Conservation (phyloP, 2,113 vertebrate genomes). For the Pelodiscus sinensis region DNA sequence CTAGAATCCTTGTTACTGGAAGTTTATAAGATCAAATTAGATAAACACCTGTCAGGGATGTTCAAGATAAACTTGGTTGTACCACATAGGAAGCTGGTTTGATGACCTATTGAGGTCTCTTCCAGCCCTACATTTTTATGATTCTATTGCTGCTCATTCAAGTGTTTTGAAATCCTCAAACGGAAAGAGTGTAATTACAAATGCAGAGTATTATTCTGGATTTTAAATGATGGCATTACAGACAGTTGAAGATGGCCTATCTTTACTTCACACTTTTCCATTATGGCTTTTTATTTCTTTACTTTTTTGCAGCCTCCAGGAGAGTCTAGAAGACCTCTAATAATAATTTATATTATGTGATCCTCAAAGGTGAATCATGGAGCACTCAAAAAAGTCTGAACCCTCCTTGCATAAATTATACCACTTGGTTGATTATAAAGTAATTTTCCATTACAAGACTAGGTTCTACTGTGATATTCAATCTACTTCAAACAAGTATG, state of each 20-base stretch:
- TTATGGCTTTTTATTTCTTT: neutral
- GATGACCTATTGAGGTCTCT: neutral
- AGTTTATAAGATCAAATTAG: neutral
- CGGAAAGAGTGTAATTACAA: neutral
- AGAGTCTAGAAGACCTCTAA: neutral
- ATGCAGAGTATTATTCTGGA: neutral
- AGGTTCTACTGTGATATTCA: constrained; percentile 32
- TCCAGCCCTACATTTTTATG: neutral
- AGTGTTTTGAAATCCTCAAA: neutral
- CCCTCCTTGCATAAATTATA: constrained; percentile 13
- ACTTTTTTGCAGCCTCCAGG: neutral
- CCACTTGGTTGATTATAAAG: constrained; percentile 18
- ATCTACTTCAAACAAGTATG: neutral
- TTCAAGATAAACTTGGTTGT: neutral
- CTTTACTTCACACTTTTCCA: neutral
- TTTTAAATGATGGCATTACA: neutral
- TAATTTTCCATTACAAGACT: constrained; percentile 29
- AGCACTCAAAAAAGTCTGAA: neutral
- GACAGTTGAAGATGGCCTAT: neutral
- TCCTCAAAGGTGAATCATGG: neutral
- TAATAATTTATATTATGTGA: neutral
- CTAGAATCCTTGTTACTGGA: neutral
- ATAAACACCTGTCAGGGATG: neutral
- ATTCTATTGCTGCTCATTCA: neutral
- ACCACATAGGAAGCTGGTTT: neutral